Evolutionary conservation across 2,797 vertebrate genomes (phyloP), one percentile per base, ranked within the genome.

Genomic region (Pelobates cultripes): DNA sequence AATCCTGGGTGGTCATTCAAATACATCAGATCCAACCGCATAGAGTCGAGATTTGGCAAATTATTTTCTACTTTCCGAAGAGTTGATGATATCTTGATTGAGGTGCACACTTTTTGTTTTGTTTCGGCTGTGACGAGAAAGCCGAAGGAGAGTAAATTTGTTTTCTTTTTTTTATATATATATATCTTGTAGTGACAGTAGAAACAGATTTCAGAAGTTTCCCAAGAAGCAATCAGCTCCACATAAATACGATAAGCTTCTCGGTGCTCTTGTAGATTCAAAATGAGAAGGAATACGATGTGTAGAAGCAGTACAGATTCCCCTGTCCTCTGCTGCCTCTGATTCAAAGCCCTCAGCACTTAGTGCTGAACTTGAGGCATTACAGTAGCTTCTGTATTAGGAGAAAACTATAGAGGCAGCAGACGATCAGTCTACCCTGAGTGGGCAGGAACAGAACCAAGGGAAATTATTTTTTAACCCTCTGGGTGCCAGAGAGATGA

Each of bases 321-420:
- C 70, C 70, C 60, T 47, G 2, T 13, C 7, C 81, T 71, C 61
- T 17, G 57, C 60, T 63, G 63, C 70, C 43, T 63, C 47, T 43
- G 64, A 74, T 53, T 74, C 75, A 51, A 1, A 78, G 75, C 81
- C 57, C 51, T 74, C 47, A 68, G 61, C 81, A 77, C 70, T 82
- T 78, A 74, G 43, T 78, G 68, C 81, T 78, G 47, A 70, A 78
- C 51, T 73, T 78, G 51, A 73, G 66, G 53, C 51, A 74, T 74
- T 74, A 73, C 81, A 78, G 42, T 17, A 73, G 81, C 81, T 83
- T 72, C 74, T 77, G 74, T 55, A 53, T 72, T 70, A 73, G 69
- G 68, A 43, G 13, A 77, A 78, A 69, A 44, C 70, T 72, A 69
- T 67, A 74, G 51, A 74, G 63, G 70, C 81, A 74, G 76, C 76